Conservation (phyloP, 2,113 vertebrate genomes). For the Sorex fumeus region DNA sequence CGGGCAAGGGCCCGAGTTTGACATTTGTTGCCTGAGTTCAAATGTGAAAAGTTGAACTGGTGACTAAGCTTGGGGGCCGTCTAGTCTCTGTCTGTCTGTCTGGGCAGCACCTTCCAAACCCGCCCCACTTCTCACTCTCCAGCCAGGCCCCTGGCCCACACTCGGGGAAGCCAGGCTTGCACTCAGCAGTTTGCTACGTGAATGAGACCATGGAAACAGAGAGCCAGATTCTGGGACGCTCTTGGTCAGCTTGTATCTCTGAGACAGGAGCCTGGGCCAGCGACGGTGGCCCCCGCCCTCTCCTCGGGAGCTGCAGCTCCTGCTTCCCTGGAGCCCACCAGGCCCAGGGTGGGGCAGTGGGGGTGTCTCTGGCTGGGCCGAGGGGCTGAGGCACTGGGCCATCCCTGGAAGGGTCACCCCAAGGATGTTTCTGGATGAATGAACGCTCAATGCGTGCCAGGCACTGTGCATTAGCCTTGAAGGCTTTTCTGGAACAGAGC, state of each 20-base stretch:
- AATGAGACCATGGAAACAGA: constrained; percentile 30
- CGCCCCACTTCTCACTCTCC: neutral
- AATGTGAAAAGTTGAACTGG: constrained; percentile 77
- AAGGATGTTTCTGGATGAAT: neutral
- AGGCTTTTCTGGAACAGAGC: constrained; percentile 4
- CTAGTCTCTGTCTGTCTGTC: constrained; percentile 20
- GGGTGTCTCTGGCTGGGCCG: neutral
- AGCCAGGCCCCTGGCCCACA: neutral
- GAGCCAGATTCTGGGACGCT: neutral
- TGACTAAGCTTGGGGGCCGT: constrained; percentile 23
- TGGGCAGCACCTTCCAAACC: neutral
- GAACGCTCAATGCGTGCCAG: accelerated
- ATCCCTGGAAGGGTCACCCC: neutral
- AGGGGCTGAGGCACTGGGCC: neutral
- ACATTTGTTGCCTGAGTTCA: constrained; percentile 76
- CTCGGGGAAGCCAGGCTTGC: neutral
- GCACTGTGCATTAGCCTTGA: neutral
- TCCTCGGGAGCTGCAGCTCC: neutral
- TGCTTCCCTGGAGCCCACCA: neutral
- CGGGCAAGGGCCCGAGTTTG: constrained; percentile 66
- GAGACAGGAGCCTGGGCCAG: neutral
- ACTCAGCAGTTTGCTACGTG: neutral
- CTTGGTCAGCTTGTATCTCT: neutral
- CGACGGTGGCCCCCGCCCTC: accelerated
- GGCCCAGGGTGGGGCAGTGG: neutral